These are phyloP conservation scores for Macrostomum lignano DNA, from an alignment of 1,140 invertebrate species.

Conservation along the genomic window DNA sequence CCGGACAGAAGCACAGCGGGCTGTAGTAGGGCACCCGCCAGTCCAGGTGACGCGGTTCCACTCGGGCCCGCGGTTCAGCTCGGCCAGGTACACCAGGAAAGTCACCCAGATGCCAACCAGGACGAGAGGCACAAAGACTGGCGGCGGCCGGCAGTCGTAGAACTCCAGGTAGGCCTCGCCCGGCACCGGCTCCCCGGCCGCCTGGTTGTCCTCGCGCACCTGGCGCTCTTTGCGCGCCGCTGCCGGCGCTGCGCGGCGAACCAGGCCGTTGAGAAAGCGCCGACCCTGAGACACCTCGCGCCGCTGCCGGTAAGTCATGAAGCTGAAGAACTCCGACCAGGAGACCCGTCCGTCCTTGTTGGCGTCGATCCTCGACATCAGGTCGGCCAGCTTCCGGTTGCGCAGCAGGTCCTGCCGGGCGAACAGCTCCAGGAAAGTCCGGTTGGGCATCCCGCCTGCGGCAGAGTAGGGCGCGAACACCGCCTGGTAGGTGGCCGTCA, in stretches of 20 bases:
- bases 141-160: slow-evolving; percentile 53
- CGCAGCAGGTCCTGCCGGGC: not conserved
- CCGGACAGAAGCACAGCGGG: slow-evolving; percentile 48
- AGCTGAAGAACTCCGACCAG: not conserved
- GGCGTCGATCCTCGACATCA: slow-evolving; percentile 1
- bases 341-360: slow-evolving; percentile 1
- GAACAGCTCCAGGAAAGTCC: not conserved
- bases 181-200: slow-evolving; percentile 1
- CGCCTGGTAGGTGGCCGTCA: not conserved
- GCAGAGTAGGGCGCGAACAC: not conserved
- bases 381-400: not conserved
- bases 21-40: slow-evolving; percentile 5
- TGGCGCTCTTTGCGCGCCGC: not conserved
- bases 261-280: not conserved
- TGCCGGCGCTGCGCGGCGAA: not conserved
- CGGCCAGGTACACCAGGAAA: too few species aligned
- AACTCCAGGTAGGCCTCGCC: slow-evolving; percentile 42
- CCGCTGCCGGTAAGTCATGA: not conserved
- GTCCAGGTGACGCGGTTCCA: too few species aligned
- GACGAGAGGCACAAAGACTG: slow-evolving; percentile 45
- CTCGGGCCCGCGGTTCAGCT: too few species aligned
- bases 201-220: not conserved
- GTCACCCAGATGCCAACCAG: too few species aligned
- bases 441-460: not conserved
- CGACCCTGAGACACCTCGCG: not conserved